These are phyloP conservation scores for Myripristis murdjan DNA, from an alignment of 2,797 vertebrate genomes.

Conservation along the genomic window DNA sequence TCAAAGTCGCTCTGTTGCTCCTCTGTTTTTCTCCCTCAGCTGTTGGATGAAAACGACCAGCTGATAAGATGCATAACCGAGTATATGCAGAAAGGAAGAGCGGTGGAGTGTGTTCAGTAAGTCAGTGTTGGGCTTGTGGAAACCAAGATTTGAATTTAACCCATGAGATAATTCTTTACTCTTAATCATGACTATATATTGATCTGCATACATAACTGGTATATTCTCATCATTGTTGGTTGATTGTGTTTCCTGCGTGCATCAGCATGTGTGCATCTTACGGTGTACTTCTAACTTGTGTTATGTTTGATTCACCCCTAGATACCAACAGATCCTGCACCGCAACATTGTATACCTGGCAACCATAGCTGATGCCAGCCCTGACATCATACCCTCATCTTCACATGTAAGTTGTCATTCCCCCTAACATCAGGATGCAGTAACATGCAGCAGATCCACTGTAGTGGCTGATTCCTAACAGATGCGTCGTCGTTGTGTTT, in stretches of 20 bases:
- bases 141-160: too few relatives aligned
- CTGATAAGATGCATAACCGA: conserved; percentile 93
- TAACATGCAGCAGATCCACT: too few relatives aligned
- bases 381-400: conserved; percentile 57
- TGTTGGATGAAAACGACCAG: conserved; percentile 97
- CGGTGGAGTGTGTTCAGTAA: conserved; percentile 95
- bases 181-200: too few relatives aligned
- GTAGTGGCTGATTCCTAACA: background rate
- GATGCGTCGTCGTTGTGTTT: conserved; percentile 16
- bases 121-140: too few relatives aligned
- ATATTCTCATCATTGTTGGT: too few relatives aligned
- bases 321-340: conserved; percentile 97
- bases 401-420: conserved; percentile 55
- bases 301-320: conserved; percentile 44
- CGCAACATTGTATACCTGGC: conserved; percentile 97
- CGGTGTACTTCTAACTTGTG: too few relatives aligned
- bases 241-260: too few relatives aligned
- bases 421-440: background rate
- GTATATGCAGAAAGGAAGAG: conserved; percentile 95
- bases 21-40: conserved; percentile 67
- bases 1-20: background rate
- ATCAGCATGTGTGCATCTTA: too few relatives aligned
- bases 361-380: conserved; percentile 92
- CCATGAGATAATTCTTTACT: too few relatives aligned
- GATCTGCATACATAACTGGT: too few relatives aligned